These are phyloP conservation scores for Danio choprae DNA, from an alignment of 2,797 vertebrate genomes.

Conservation along the genomic window DNA sequence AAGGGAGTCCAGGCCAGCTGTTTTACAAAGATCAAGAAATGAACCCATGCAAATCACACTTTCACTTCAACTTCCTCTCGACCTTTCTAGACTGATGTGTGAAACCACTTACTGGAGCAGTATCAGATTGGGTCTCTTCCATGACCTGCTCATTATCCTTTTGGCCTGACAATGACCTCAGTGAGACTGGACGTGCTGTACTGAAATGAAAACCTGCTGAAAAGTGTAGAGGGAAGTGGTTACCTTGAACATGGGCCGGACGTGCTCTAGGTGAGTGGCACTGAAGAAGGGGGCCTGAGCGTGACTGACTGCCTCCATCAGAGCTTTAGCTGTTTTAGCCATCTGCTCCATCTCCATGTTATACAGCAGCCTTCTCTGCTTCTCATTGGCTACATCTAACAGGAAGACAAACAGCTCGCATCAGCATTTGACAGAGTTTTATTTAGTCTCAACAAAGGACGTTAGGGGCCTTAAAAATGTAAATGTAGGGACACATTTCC, in stretches of 20 bases:
- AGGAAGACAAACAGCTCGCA: background rate
- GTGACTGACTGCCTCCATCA: conserved; percentile 97
- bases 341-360: conserved; percentile 99
- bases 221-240: background rate
- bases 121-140: conserved; percentile 1
- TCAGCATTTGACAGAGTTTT: background rate
- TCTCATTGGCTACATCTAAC: conserved; percentile 89
- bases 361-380: conserved; percentile 92
- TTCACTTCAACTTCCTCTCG: background rate
- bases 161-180: background rate
- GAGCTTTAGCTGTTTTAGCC: conserved; percentile 96
- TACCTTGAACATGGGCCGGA: conserved; percentile 98
- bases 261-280: conserved; percentile 94
- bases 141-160: conserved; percentile 1
- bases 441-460: background rate
- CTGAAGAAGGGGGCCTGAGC: conserved; percentile 96
- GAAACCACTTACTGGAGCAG: conserved; percentile 9
- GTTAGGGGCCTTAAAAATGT: background rate
- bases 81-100: background rate
- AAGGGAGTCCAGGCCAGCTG: conserved; percentile 95
- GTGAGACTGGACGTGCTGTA: too few relatives aligned
- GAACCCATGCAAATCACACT: background rate
- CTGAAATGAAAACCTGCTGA: background rate
- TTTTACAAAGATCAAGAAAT: conserved; percentile 36
- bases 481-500: too few relatives aligned